Evolutionary conservation across 1,140 invertebrate species (phyloP), one percentile per base, ranked within the genome.

Genomic region (Drosophila aff.): DNA sequence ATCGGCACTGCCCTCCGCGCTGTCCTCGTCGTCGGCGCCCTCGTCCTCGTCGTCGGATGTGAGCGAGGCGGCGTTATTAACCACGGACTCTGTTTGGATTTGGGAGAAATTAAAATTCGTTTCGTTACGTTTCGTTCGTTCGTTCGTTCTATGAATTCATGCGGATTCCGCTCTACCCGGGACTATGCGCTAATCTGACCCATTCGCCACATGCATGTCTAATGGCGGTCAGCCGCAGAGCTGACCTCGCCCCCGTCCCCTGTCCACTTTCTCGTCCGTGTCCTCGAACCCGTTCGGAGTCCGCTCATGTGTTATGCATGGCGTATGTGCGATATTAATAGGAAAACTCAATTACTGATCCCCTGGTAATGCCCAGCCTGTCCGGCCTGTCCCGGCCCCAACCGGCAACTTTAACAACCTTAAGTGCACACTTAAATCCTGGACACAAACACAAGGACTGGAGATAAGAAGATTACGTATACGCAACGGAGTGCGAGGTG

Each of bases 1-100:
- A 93, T 97, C 96, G 64, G 96, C 96, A 59, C 96, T 96, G 33
- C 96, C 96, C 91, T 97, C 96, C 65, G 96, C 93, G 76, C 96
- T 95, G 78, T 96, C 95, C 65, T 95, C 94, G 31, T 94, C 94
- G 76, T 96, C 95, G 78, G 95, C 94, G 38, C 95, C 96, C 57
- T 95, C 95, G 77, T 96, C 95, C 76, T 96, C 96, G 80, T 96
- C 95, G 68, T 95, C 95, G 93, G 93, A 94, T 82, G 81, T 94
- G 86, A 86, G 93, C 91, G 91, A 93, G 93, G 91, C 93, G 92
- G 84, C 93, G 93, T 95, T 95, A 76, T 94, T 95, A 26, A 96
- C 92, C 74, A 95, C 94, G 76, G 94, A 93, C 76, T 95, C 95
- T 95, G 92, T 76, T 81, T 92, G 86, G 89, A 85, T 81, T 83